These are phyloP conservation scores for Karalla daura DNA, from an alignment of 2,797 vertebrate species.

Conservation along the genomic window DNA sequence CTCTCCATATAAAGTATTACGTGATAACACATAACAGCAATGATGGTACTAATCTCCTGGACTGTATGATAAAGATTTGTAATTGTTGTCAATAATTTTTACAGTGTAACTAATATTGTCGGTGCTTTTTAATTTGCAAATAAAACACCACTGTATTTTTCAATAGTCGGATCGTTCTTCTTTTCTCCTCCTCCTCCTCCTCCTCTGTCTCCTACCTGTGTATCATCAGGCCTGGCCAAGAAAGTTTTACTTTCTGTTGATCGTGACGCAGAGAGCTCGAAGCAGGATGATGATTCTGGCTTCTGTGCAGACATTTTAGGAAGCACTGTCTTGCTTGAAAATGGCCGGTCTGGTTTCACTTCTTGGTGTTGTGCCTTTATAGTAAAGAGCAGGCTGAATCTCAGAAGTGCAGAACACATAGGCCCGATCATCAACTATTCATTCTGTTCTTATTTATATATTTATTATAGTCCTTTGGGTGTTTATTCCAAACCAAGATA, in stretches of 20 bases:
- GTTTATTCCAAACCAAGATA: not conserved
- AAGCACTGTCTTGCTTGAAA: not conserved
- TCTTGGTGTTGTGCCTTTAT: not conserved
- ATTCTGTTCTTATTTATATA: not conserved
- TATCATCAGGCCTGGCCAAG: not conserved
- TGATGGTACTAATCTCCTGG: constrained; percentile 88
- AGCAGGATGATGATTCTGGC: not conserved
- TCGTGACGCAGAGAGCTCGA: not conserved
- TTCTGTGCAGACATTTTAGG: constrained; percentile 24
- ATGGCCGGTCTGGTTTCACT: constrained; percentile 36
- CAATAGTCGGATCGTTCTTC: constrained; percentile 53
- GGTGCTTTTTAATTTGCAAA: constrained; percentile 91
- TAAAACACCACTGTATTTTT: constrained; percentile 92
- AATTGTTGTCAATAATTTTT: constrained; percentile 92
- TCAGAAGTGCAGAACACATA: rapidly evolving
- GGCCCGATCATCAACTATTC: not conserved
- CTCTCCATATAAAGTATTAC: constrained; percentile 86
- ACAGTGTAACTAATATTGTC: constrained; percentile 92
- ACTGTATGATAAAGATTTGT: constrained; percentile 90
- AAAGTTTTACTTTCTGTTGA: not conserved
- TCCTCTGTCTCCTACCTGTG: not conserved
- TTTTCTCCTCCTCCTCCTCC: not conserved
- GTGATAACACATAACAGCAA: constrained; percentile 83
- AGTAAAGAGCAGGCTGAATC: not conserved
- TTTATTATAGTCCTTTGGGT: not conserved